Percentiles rank a stretch among this genome's conserved stretches.
These are phyloP conservation scores for Genyomyrus donnyi DNA, from an alignment of 2,113 vertebrate genomes.

Conservation along the genomic window DNA sequence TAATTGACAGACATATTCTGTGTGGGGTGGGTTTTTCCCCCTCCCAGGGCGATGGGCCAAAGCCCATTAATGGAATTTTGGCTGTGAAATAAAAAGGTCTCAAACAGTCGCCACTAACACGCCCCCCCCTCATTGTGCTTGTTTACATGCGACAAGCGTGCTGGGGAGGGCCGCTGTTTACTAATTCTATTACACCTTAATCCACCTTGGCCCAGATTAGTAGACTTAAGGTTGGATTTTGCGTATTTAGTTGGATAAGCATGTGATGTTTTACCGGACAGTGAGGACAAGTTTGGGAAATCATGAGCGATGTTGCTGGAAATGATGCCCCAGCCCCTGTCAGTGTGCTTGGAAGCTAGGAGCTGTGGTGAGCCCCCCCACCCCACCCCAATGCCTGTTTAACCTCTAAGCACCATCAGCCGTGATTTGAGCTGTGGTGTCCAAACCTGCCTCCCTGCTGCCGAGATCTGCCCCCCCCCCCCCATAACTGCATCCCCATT, in stretches of 20 bases:
- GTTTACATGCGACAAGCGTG: background rate
- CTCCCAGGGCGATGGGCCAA: constrained; percentile 3
- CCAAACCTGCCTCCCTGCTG: constrained; percentile 8
- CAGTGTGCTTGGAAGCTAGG: background rate
- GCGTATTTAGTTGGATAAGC: background rate
- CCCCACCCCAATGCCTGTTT: background rate
- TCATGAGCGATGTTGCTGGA: background rate
- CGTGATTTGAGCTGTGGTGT: constrained; percentile 25
- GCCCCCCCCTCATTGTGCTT: background rate
- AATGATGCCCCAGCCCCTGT: background rate
- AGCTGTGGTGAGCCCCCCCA: background rate
- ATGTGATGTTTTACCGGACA: background rate
- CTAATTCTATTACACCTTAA: background rate
- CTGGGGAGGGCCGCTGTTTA: too few species aligned
- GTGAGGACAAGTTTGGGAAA: background rate
- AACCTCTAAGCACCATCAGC: constrained; percentile 25
- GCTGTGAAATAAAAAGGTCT: background rate
- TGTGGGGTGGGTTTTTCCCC: background rate
- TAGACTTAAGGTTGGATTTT: background rate
- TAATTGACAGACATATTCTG: constrained; percentile 35
- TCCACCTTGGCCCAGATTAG: background rate
- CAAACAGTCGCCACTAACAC: background rate
- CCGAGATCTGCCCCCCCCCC: background rate
- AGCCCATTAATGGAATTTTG: background rate
- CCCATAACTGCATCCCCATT: constrained; percentile 41